Evolutionary conservation across 2,113 vertebrate species (phyloP), one percentile per base, ranked within the genome.

Genomic region (Lophura nycthemera): DNA sequence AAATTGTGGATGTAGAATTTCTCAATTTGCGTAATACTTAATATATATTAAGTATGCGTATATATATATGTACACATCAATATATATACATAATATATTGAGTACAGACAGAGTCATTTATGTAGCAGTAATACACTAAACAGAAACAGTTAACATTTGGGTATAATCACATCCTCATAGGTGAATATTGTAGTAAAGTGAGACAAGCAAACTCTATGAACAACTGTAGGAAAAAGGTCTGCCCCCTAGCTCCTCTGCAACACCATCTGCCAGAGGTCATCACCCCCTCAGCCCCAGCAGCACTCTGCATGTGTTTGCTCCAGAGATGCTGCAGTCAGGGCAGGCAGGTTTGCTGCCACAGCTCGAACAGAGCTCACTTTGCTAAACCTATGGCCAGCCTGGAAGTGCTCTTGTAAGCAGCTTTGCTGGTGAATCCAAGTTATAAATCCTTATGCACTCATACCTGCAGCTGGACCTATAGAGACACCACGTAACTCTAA

Each of bases 201-300:
- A 88, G 32, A 65, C 54, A 82, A 86, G 76, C 56, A 86, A 86
- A 25, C 48, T 48, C 74, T 27, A 21, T 43, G 61, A 50, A 36
- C 64, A 83, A 86, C 43, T 74, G 7, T 3, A 40, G 18, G 72
- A 66, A 71, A 79, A 77, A 83, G 27, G 67, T 18, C 48, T 95
- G 93, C 90, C 93, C 85, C 60, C n/a, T 4, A 88, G 93, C 90
- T 88, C 66, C 95, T 90, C 79, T 63, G 60, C 88, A 82, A 54
- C 11, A 1, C 90, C 93, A 90, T 94, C 93, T 96, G 96, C 75
- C 92, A 88, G n/a, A 85, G 88, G 96, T 94, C 88, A 70, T 13
- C 82, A 16, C 78, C 91, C 65, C 89, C 71, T 52, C 78, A 73
- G 85, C 64, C 88, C 54, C 50, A 10, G 66, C 61, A 84, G 84